Base-by-base conservation (phyloP, 2,888 invertebrate species). In the Tinea pellionella region DNA sequence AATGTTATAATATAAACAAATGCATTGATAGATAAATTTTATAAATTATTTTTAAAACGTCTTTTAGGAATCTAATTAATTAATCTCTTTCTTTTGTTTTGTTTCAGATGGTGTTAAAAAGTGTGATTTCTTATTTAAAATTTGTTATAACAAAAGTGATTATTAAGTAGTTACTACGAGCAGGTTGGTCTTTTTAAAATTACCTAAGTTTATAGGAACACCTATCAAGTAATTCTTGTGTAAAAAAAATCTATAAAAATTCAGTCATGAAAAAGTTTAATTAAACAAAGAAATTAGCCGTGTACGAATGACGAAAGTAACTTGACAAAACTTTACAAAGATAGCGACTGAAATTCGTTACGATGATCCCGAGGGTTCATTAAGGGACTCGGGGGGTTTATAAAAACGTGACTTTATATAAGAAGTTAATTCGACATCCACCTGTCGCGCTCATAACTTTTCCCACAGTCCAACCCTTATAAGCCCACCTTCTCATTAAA, bases 401-500 rank as follows among this genome's bases (percentile, higher is more conserved):
- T 43, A 59, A 59, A 85, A 84, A 85, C 80, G 77, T 68, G 75
- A 75, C 75, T 79, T 80, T 84, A 80, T 83, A 82, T 79, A 81
- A 82, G 78, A 82, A 80, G 82, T 86, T 85, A 84, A 87, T 86
- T 85, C 80, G 74, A 71, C 78, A 80, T 83, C 83, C 86, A 87
- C 86, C 86, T 86, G 86, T 84, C 84, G 71, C 74, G 78, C 72
- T 84, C 85, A 80, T 86, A 86, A 86, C 81, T 85, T 78, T 68
- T 73, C 78, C 82, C 78, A 70, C 73, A 71, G 74, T 73, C 47
- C 29, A 24, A 59, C 59, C 59, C 47, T 37, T 9, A 57, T 57
- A 57, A 57, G 30, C 57, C 57, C 7, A 30, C 57, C 57, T 24
- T 32, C 19, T 2, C 32, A 32, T 32, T 16, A 15, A 32, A 57